These are phyloP conservation scores for Capromys pilorides DNA, from an alignment of 2,797 vertebrate genomes.

Conservation along the genomic window DNA sequence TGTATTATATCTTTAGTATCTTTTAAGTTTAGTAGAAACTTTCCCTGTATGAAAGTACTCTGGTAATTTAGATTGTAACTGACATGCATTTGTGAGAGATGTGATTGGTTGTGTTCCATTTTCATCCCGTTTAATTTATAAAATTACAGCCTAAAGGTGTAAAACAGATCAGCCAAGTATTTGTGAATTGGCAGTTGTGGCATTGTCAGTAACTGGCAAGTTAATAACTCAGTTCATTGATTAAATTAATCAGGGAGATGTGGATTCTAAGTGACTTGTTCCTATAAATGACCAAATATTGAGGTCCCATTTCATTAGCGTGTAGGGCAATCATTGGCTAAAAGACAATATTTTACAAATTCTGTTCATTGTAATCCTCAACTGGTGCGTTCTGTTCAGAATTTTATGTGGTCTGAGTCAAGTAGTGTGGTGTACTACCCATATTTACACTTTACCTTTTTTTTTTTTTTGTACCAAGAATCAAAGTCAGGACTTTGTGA, in stretches of 20 bases:
- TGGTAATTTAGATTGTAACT: background rate
- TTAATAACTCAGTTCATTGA: background rate
- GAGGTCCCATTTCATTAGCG: constrained; percentile 9
- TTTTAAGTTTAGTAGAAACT: background rate
- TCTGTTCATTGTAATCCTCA: background rate
- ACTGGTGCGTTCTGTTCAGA: background rate
- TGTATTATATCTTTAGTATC: background rate
- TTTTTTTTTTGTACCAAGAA: background rate
- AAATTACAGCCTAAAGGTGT: background rate
- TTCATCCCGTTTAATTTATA: background rate
- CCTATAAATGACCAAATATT: background rate
- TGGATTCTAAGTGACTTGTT: background rate
- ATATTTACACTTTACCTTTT: background rate
- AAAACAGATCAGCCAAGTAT: background rate
- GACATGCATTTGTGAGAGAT: background rate
- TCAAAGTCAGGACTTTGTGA: too few species aligned
- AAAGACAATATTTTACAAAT: background rate
- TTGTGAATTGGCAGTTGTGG: background rate
- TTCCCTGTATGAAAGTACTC: background rate
- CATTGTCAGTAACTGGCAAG: background rate
- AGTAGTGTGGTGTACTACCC: background rate
- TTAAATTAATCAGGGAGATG: background rate
- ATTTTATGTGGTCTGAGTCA: background rate
- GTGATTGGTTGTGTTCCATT: background rate
- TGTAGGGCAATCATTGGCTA: background rate